Conservation (phyloP, 2,113 vertebrate genomes). For the Xenotilapia leptura region DNA sequence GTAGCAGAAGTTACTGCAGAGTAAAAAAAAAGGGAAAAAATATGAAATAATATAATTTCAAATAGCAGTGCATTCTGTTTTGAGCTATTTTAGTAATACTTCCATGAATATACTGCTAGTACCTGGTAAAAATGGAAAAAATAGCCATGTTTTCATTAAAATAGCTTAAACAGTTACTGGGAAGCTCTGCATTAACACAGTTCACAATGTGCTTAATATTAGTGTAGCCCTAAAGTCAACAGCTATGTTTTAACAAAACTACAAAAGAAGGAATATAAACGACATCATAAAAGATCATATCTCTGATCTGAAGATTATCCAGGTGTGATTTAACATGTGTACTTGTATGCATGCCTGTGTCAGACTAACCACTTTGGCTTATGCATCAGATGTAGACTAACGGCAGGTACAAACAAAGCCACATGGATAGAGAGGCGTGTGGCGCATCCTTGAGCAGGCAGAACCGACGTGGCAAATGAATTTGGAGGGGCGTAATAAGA, state of each 20-base stretch:
- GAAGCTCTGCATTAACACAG: background rate
- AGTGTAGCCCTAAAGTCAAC: background rate
- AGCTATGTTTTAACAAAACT: background rate
- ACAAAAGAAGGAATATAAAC: background rate
- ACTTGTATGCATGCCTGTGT: background rate
- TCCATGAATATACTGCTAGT: background rate
- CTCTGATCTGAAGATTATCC: background rate
- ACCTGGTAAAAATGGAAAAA: background rate
- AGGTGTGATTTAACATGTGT: background rate
- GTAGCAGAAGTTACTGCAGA: background rate
- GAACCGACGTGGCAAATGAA: slow-evolving; percentile 75
- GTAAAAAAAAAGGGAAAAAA: background rate
- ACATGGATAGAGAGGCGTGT: slow-evolving; percentile 30
- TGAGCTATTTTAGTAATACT: background rate
- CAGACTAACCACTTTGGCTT: background rate
- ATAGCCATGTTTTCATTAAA: background rate
- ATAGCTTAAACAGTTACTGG: background rate
- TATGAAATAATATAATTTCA: background rate
- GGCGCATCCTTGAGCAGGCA: slow-evolving; percentile 62
- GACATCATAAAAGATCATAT: background rate
- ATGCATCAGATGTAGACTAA: slow-evolving; percentile 19
- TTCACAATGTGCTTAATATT: background rate
- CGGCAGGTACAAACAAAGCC: slow-evolving; percentile 43
- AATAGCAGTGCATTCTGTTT: background rate
- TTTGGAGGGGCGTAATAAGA: slow-evolving; percentile 76